Evolutionary conservation across 2,888 invertebrate genomes (phyloP).

Genomic region (Chloroclysta siterata): DNA sequence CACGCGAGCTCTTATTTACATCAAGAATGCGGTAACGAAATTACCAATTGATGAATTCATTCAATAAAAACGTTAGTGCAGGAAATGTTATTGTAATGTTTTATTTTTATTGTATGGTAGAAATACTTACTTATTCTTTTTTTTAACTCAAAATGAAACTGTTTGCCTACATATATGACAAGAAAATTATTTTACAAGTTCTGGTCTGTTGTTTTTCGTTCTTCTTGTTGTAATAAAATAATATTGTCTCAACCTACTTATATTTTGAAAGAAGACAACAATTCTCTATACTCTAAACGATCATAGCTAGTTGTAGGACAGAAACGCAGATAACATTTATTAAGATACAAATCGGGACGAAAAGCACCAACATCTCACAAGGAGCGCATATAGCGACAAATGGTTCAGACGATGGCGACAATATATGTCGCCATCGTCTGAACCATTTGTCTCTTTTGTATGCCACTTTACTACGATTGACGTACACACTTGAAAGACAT

Average conservation of each 20-base stretch:
- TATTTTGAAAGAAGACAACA: no score
- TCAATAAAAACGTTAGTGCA: slow-evolving; percentile 18
- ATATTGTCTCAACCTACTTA: no score
- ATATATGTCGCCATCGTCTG: slow-evolving; percentile 26
- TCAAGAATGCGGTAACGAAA: slow-evolving; percentile 32
- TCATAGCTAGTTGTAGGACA: no score
- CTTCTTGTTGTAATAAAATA: no score
- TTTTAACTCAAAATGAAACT: not conserved
- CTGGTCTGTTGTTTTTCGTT: no score
- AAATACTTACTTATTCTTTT: not conserved
- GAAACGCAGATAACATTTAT: no score
- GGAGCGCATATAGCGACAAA: no score
- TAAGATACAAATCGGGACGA: slow-evolving; percentile 17
- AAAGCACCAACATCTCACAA: slow-evolving; percentile 6
- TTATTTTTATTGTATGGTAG: not conserved
- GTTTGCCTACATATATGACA: no score
- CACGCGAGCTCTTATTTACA: slow-evolving; percentile 45
- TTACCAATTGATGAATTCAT: slow-evolving; percentile 20
- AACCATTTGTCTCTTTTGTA: slow-evolving; percentile 34
- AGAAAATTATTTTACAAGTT: no score
- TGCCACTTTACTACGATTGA: slow-evolving; percentile 36
- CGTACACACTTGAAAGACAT: slow-evolving; percentile 34
- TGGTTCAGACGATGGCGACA: no score
- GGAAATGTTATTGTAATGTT: not conserved
- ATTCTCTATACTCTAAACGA: no score